These are phyloP conservation scores for Pungitius pungitius DNA, from an alignment of 2,113 vertebrate genomes.

Conservation along the genomic window DNA sequence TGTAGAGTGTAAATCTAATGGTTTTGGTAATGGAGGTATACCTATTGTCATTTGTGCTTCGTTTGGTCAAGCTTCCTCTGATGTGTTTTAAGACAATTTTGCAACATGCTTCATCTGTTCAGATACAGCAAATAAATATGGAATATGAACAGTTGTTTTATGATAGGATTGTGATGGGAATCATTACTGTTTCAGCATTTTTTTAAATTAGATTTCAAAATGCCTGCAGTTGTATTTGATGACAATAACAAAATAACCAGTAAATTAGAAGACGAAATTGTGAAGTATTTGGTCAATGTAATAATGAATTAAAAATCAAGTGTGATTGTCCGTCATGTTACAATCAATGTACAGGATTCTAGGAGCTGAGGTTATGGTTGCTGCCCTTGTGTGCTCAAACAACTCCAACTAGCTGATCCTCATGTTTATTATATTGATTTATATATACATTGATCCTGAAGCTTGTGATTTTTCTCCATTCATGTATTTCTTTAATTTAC, in stretches of 20 bases:
- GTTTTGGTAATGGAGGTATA: not conserved
- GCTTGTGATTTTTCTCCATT: not conserved
- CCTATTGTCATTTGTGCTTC: constrained; percentile 19
- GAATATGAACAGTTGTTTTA: constrained; percentile 11
- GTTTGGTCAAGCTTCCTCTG: constrained; percentile 10
- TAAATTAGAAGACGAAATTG: constrained; percentile 40
- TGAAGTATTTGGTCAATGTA: not conserved
- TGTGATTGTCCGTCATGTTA: not conserved
- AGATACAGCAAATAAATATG: constrained; percentile 22
- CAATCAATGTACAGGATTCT: not conserved
- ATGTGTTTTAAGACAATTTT: constrained; percentile 14
- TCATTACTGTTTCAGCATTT: constrained; percentile 25
- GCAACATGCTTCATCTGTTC: constrained; percentile 17
- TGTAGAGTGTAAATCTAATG: constrained; percentile 27
- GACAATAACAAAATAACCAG: constrained; percentile 34
- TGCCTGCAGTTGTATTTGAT: constrained; percentile 36
- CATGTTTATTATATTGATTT: not conserved
- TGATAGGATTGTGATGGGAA: constrained; percentile 7
- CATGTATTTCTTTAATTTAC: not conserved
- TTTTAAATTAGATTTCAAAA: constrained; percentile 42
- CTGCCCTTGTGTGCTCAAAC: not conserved
- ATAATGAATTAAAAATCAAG: too few relatives aligned
- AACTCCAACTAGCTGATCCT: not conserved
- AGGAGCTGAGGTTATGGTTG: not conserved
- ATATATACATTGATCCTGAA: not conserved